phyloP scores from a whole-genome alignment of 2,888 invertebrate species.

The Petrolisthes cinctipes region DNA sequence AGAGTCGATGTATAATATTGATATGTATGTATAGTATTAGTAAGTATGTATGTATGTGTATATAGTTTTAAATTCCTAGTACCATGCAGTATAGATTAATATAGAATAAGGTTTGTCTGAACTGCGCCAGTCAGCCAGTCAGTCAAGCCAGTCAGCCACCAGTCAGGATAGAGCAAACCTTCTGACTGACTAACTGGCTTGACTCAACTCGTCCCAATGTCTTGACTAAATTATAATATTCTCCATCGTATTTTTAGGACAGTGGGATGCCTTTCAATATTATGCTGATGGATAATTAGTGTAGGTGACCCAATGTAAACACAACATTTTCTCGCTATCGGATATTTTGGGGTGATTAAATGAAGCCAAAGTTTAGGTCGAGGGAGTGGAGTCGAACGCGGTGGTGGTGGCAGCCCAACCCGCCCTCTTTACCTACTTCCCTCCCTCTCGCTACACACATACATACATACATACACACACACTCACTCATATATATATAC shows the following conservation, averaged over 20 bases:
- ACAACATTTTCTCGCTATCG: not conserved
- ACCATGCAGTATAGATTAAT: no score
- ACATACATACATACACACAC: no score
- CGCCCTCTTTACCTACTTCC: constrained; percentile 62
- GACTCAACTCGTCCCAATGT: not conserved
- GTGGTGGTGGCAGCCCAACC: constrained; percentile 43
- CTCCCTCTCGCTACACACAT: constrained; percentile 4
- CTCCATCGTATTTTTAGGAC: not conserved
- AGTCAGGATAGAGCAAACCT: no score
- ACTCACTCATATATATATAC: no score
- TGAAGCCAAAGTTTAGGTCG: constrained; percentile 35
- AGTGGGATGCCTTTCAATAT: no score
- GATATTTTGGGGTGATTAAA: not conserved
- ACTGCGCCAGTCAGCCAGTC: not conserved
- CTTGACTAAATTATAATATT: not conserved
- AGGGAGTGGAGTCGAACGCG: constrained; percentile 27
- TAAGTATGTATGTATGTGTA: not conserved
- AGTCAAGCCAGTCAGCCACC: not conserved
- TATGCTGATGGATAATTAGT: not conserved
- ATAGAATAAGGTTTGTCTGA: not conserved
- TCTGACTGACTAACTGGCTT: no score
- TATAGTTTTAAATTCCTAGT: not conserved
- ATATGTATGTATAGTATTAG: no score
- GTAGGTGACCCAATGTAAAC: not conserved
- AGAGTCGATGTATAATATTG: no score